Percentiles rank a stretch among this genome's conserved stretches.
Conservation (phyloP, 2,888 invertebrate species). For the Scaptomyza cyrtandrae region DNA sequence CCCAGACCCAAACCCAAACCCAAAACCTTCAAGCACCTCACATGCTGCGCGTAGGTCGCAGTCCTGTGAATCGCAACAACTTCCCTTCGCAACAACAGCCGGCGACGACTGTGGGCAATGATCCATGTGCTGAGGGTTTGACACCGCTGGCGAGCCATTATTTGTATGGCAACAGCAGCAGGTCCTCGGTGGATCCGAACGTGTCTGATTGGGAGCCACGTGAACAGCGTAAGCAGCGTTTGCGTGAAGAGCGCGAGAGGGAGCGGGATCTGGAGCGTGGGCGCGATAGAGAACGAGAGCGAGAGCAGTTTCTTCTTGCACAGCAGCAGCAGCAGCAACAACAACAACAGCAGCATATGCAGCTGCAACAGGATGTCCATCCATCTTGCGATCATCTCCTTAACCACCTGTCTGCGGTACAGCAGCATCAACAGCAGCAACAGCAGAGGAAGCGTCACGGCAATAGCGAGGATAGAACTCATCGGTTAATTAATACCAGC, state of each 20-base stretch:
- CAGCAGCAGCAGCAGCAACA: conserved; percentile 38
- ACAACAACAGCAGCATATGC: conserved; percentile 45
- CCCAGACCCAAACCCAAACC: conserved; percentile 12
- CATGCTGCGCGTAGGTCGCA: conserved; percentile 77
- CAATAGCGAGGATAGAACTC: conserved; percentile 87
- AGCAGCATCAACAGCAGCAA: conserved; percentile 47
- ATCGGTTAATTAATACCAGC: conserved; percentile 87
- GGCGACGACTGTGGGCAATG: conserved; percentile 19
- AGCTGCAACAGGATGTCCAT: conserved; percentile 40
- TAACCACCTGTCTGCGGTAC: conserved; percentile 37
- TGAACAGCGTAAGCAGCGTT: conserved; percentile 68
- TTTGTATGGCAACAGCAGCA: conserved; percentile 71
- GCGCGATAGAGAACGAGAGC: conserved; percentile 51
- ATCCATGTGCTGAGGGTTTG: conserved; percentile 74
- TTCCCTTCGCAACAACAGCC: conserved; percentile 34
- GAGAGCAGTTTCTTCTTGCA: conserved; percentile 54
- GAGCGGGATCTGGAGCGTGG: conserved; percentile 59
- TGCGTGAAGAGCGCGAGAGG: conserved; percentile 69
- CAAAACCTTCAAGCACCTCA: conserved; percentile 56
- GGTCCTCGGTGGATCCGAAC: conserved; percentile 74
- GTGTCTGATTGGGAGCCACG: conserved; percentile 72
- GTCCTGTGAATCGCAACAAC: conserved; percentile 76
- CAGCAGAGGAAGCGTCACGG: conserved; percentile 53
- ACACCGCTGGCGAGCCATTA: conserved; percentile 78
- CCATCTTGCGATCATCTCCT: conserved; percentile 52